Evolutionary conservation across 2,113 vertebrate species (phyloP).

Genomic region (Passer domesticus): DNA sequence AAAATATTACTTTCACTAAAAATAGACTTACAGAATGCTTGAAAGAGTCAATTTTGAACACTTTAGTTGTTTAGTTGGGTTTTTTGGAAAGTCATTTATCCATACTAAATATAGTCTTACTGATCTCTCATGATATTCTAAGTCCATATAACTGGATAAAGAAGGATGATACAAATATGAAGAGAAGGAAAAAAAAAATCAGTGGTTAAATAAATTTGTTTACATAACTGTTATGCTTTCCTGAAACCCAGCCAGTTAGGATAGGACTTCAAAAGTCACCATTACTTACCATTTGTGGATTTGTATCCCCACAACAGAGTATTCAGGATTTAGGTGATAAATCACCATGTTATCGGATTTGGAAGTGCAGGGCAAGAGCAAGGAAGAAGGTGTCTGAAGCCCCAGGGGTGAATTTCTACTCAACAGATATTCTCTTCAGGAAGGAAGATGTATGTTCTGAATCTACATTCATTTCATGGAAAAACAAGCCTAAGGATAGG

Average conservation of each 20-base stretch:
- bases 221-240: neutral
- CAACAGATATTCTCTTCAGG: neutral
- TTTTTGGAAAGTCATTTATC: neutral
- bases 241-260: neutral
- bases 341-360: neutral
- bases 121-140: neutral
- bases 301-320: neutral
- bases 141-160: neutral
- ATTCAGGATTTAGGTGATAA: neutral
- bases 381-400: neutral
- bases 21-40: neutral
- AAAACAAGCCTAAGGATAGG: neutral
- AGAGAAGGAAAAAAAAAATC: neutral
- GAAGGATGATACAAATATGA: neutral
- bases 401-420: neutral
- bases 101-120: fast-evolving
- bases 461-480: neutral
- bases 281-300: neutral
- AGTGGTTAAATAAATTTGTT: neutral
- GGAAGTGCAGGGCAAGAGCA: neutral
- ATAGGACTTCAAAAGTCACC: neutral
- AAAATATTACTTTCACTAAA: neutral
- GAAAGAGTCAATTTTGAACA: neutral
- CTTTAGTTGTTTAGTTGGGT: neutral
- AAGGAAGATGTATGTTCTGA: neutral